phyloP scores from a whole-genome alignment of 2,113 vertebrate species.

The Tylochromis polylepis region DNA sequence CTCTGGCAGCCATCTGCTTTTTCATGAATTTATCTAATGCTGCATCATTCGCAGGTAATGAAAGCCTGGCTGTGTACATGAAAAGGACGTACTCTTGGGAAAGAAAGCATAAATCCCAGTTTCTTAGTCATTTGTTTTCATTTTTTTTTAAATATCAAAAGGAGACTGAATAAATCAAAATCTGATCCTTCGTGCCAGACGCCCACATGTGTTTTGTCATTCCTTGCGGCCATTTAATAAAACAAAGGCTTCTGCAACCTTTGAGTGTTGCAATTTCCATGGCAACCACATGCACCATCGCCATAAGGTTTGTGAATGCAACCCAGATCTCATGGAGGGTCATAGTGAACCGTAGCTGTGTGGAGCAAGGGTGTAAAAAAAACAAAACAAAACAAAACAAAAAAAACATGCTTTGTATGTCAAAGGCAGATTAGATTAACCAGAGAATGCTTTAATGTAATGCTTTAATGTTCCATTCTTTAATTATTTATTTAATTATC shows the following conservation, averaged over 20 bases:
- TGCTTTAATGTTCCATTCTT: background rate
- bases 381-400: too few relatives aligned
- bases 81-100: slow-evolving; percentile 7
- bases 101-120: background rate
- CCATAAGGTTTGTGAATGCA: slow-evolving; percentile 22
- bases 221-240: slow-evolving; percentile 51
- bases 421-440: background rate
- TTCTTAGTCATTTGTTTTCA: slow-evolving; percentile 34
- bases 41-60: slow-evolving; percentile 17
- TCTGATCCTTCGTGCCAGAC: slow-evolving; percentile 27
- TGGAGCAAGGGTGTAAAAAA: background rate
- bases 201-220: slow-evolving; percentile 38
- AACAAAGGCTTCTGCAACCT: slow-evolving; percentile 58
- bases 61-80: slow-evolving; percentile 8
- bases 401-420: background rate
- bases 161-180: slow-evolving; percentile 28
- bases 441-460: background rate
- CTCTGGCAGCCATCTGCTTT: slow-evolving; percentile 12
- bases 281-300: slow-evolving; percentile 57
- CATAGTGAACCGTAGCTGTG: background rate
- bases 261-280: slow-evolving; percentile 62
- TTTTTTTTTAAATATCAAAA: background rate
- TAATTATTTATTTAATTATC: background rate
- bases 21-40: slow-evolving; percentile 33
- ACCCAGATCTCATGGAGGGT: slow-evolving; percentile 27